phyloP scores from a whole-genome alignment of 2,797 vertebrate genomes.

The Rhabdophis nuchalis region DNA sequence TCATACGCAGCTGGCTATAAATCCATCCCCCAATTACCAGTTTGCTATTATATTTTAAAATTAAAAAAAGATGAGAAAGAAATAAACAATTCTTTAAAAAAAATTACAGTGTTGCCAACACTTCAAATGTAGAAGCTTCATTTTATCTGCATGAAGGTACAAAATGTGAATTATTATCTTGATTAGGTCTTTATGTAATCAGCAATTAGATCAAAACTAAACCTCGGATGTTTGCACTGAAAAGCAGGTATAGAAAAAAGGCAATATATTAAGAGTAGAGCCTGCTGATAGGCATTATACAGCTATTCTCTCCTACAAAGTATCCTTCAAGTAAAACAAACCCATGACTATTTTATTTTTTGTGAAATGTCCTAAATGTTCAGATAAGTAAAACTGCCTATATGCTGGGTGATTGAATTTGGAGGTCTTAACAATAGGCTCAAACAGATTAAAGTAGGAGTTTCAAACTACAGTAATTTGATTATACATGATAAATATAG shows the following conservation, averaged over 20 bases:
- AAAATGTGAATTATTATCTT: not conserved
- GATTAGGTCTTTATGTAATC: not conserved
- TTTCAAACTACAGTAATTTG: not conserved
- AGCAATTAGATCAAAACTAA: not conserved
- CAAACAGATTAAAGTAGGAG: not conserved
- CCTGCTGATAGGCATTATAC: not conserved
- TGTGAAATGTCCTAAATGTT: not conserved
- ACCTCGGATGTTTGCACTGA: not conserved
- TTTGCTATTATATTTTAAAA: constrained; percentile 7
- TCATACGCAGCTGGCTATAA: not conserved
- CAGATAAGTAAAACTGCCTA: not conserved
- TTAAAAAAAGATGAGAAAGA: not conserved
- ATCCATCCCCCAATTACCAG: not conserved
- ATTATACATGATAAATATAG: not conserved
- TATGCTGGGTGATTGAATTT: not conserved
- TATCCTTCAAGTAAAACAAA: not conserved
- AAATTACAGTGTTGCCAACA: not conserved
- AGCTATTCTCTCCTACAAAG: not conserved
- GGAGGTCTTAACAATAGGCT: not conserved
- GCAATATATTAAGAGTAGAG: not conserved
- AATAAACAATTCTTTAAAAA: not conserved
- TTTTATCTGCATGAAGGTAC: not conserved
- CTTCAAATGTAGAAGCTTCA: not conserved
- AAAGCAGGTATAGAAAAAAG: not conserved
- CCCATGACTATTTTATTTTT: not conserved